A percentile compares a stretch with the other conserved stretches of the same genome.
phyloP scores from a whole-genome alignment of 2,797 vertebrate species.

The Protonibea diacanthus region DNA sequence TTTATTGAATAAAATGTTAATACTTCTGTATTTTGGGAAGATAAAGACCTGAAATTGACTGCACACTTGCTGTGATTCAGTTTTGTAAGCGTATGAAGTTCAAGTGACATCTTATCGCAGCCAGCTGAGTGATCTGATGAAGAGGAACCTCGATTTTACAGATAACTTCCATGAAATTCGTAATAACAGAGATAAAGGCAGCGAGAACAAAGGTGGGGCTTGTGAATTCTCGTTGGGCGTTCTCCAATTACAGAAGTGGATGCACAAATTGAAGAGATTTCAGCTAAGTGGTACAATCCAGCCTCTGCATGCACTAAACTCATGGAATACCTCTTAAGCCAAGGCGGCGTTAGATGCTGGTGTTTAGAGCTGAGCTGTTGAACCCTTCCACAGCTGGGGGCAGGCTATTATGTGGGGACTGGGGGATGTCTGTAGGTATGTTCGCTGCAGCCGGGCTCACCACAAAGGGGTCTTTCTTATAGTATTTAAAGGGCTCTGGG shows the following conservation, averaged over 20 bases:
- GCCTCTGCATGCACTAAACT: conserved; percentile 35
- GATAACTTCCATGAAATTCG: not conserved
- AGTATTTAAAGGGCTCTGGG: conserved; percentile 59
- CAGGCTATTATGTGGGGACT: conserved; percentile 52
- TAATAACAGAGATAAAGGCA: not conserved
- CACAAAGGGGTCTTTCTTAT: conserved; percentile 79
- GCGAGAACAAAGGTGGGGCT: not conserved
- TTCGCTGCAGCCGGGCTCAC: conserved; percentile 54
- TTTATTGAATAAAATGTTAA: not conserved
- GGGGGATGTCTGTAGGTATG: conserved; percentile 46
- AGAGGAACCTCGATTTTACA: conserved; percentile 2
- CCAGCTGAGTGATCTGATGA: not conserved
- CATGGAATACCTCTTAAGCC: conserved; percentile 19
- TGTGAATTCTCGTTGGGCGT: conserved; percentile 18
- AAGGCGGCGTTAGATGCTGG: conserved; percentile 19
- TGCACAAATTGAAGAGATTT: conserved; percentile 47
- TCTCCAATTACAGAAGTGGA: conserved; percentile 44
- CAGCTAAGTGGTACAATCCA: conserved; percentile 37
- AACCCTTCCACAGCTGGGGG: conserved; percentile 66
- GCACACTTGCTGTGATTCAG: not conserved
- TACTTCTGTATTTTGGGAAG: not conserved
- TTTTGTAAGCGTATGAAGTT: conserved; percentile 4
- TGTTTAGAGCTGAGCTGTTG: conserved; percentile 57
- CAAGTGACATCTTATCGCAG: not conserved
- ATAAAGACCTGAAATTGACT: not conserved